Base-by-base conservation (phyloP, 2,888 invertebrate genomes). In the Polymixis lichenea region DNA sequence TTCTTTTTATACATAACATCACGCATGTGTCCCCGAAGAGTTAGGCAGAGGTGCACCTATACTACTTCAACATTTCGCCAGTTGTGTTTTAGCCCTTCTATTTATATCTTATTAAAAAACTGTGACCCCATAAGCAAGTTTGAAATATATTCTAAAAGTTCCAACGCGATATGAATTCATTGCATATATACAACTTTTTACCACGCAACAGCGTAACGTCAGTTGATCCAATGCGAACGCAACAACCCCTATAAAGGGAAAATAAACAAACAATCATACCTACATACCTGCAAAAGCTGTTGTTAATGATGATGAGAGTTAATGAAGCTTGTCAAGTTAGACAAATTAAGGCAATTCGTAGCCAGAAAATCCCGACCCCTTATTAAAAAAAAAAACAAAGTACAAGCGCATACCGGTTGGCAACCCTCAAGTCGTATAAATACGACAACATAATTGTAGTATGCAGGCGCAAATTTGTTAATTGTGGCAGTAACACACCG, bases 401-500 rank as follows among this genome's bases (percentile, higher is more conserved):
- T 61, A 75, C 60, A 62, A 75, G 73, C 75, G 72, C 77, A 79
- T n/a, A 6, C 68, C 68, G 75, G 76, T 75, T 75, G 69, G 56
- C 60, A 28, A 78, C 72, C 83, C 72, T 82, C 43, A 80, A 88
- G 88, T 75, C 51, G 56, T 84, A 77, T 75, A 86, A 87, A 88
- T 68, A 84, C 80, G 76, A 79, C 80, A 79, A 79, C 78, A 67
- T 82, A 78, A 85, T 82, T 79, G 75, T 78, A 77, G 76, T 88
- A 87, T 89, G 87, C 89, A 89, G 84, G 85, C 88, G 86, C 82
- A 85, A 90, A 92, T 95, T 94, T 92, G 94, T 93, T 95, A 95
- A 95, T 95, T 94, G 93, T 92, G 91, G 91, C 91, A 90, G 92
- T 92, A 94, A 94, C 92, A 92, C 91, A 91, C 91, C 90, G 90